These are phyloP conservation scores for Vultur gryphus DNA, from an alignment of 2,797 vertebrate species.

Conservation along the genomic window DNA sequence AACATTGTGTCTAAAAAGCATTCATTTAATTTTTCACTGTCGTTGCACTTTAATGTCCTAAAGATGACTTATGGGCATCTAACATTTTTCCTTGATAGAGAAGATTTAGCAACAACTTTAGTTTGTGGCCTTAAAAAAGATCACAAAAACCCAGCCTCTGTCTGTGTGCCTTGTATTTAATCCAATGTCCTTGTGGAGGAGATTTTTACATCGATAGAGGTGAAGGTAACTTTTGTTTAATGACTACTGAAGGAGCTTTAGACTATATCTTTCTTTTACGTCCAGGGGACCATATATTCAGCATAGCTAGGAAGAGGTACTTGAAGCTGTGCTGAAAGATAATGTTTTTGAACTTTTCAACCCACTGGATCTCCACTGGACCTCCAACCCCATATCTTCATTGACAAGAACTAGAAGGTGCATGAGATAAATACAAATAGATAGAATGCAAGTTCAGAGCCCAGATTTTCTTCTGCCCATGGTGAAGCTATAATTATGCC, in stretches of 20 bases:
- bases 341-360: background rate
- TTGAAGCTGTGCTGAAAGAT: background rate
- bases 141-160: background rate
- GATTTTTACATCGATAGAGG: background rate
- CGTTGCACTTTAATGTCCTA: background rate
- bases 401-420: background rate
- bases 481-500: background rate
- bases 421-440: background rate
- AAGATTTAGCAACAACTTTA: background rate
- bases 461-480: background rate
- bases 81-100: background rate
- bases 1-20: background rate
- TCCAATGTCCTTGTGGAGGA: background rate
- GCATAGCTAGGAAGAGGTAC: background rate
- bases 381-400: background rate
- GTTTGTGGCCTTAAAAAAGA: background rate
- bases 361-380: background rate
- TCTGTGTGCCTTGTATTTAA: background rate
- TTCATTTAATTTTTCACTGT: background rate
- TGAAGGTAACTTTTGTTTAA: background rate
- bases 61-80: background rate
- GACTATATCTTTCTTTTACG: background rate
- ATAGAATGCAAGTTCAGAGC: background rate
- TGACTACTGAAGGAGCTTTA: background rate
- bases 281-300: background rate